Evolutionary conservation across 1,140 invertebrate genomes (phyloP).

Genomic region (Tetragonula clypearis): DNA sequence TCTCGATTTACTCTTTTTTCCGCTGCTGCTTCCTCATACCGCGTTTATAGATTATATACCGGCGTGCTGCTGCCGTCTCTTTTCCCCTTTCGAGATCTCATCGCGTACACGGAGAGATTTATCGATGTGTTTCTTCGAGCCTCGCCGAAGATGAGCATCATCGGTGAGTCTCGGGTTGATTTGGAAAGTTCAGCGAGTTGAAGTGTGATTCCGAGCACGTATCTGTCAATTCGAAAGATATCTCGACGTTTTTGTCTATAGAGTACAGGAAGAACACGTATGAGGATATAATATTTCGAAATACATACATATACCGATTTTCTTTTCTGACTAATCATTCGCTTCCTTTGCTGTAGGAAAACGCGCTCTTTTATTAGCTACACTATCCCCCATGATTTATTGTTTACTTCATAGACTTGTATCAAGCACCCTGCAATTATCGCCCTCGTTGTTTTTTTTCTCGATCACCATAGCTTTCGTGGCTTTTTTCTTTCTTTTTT

Average conservation of each 20-base stretch:
- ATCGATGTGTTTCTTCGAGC: background rate
- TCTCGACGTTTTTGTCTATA: background rate
- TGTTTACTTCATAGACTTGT: too few relatives aligned
- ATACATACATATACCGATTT: too few relatives aligned
- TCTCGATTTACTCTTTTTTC: background rate
- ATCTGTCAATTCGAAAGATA: background rate
- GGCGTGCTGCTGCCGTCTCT: background rate
- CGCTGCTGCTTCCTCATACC: background rate
- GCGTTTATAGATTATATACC: slow-evolving; percentile 12
- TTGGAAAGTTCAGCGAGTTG: background rate
- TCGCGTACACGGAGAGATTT: background rate
- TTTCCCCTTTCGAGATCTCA: background rate
- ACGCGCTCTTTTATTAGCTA: too few relatives aligned
- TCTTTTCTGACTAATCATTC: too few relatives aligned
- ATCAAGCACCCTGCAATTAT: too few relatives aligned
- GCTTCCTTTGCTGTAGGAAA: too few relatives aligned
- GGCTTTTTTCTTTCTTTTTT: too few relatives aligned
- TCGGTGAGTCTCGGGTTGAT: background rate
- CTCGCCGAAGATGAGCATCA: background rate
- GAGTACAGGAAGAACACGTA: background rate
- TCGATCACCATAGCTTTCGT: too few relatives aligned
- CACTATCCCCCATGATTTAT: too few relatives aligned
- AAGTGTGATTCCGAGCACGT: background rate
- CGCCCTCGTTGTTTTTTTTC: too few relatives aligned
- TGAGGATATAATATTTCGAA: too few relatives aligned